These are phyloP conservation scores for Lagopus leucura DNA, from an alignment of 2,113 vertebrate genomes.

Conservation along the genomic window DNA sequence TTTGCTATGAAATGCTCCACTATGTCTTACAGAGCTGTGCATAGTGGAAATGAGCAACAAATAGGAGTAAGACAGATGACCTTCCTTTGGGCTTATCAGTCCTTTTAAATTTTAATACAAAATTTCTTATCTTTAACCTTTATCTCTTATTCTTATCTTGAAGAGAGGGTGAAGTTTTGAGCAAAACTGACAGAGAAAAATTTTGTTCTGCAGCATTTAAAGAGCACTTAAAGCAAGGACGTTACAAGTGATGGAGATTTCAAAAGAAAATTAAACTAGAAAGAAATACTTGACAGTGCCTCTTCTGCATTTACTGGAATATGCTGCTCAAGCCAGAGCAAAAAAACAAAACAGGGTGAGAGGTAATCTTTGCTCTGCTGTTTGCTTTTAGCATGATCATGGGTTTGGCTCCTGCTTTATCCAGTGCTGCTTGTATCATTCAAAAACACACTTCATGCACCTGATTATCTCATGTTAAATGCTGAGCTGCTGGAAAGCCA, in stretches of 20 bases:
- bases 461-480: slow-evolving; percentile 72
- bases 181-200: slow-evolving; percentile 24
- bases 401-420: slow-evolving; percentile 62
- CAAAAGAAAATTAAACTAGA: slow-evolving; percentile 72
- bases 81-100: neutral
- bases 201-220: slow-evolving; percentile 38
- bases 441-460: slow-evolving; percentile 69
- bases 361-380: slow-evolving; percentile 75
- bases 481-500: slow-evolving; percentile 57
- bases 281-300: slow-evolving; percentile 76
- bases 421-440: slow-evolving; percentile 56
- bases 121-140: neutral
- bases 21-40: neutral
- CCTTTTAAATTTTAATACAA: neutral
- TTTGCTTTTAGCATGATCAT: slow-evolving; percentile 73
- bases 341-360: slow-evolving; percentile 9
- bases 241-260: slow-evolving; percentile 47
- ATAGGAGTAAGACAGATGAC: neutral
- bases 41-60: neutral
- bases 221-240: slow-evolving; percentile 53
- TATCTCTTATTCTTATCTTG: neutral
- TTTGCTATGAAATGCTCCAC: neutral
- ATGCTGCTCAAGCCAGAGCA: slow-evolving; percentile 72
- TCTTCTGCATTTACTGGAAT: slow-evolving; percentile 66
- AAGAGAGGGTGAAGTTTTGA: neutral